These are phyloP conservation scores for Phaethornis superciliosus DNA, from an alignment of 2,113 vertebrate genomes.

Conservation along the genomic window DNA sequence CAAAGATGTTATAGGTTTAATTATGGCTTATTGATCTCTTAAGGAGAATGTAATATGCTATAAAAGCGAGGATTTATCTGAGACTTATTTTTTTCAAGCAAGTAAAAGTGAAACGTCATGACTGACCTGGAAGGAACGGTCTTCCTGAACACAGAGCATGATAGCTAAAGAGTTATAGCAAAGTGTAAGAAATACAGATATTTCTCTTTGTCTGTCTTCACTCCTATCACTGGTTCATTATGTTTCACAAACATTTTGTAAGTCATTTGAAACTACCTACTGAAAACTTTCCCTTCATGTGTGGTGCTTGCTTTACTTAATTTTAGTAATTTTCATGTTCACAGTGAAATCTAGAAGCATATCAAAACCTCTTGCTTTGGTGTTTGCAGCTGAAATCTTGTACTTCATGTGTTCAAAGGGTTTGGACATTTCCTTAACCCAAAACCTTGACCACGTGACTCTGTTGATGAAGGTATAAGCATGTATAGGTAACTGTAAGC, in stretches of 20 bases:
- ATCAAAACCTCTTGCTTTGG: background rate
- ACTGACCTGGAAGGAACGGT: background rate
- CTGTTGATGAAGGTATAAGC: background rate
- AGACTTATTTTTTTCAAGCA: background rate
- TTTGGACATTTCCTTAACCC: background rate
- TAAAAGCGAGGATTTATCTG: background rate
- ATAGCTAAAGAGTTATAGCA: background rate
- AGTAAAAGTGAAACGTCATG: background rate
- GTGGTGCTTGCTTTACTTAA: background rate
- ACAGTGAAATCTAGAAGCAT: background rate
- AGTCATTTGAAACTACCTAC: background rate
- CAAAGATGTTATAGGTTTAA: background rate
- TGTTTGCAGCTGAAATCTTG: background rate
- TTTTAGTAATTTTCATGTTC: background rate
- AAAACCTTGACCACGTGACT: rapidly evolving
- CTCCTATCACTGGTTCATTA: background rate
- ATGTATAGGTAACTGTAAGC: background rate
- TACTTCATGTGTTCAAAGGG: background rate
- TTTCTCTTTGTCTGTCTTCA: background rate
- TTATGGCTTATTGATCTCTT: background rate
- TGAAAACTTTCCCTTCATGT: background rate
- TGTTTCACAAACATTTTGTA: background rate
- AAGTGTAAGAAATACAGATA: background rate
- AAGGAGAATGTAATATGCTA: background rate
- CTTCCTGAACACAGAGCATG: background rate